Percentiles rank a stretch among this genome's conserved stretches.
Evolutionary conservation across 2,888 invertebrate genomes (phyloP).

Genomic region (Drosophila percnosoma): DNA sequence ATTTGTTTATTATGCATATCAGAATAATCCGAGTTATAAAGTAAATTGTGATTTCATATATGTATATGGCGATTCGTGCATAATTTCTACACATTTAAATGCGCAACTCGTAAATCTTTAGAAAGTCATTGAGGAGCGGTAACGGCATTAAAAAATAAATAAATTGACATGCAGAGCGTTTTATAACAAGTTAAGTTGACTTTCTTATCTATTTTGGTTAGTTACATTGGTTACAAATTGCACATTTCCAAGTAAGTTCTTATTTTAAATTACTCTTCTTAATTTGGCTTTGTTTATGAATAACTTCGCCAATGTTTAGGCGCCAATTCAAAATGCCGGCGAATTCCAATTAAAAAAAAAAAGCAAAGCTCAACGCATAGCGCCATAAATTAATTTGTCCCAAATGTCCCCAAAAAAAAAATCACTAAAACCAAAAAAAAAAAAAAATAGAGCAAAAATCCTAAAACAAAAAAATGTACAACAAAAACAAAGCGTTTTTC

Average conservation of each 20-base stretch:
- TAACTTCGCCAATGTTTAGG: conserved; percentile 16
- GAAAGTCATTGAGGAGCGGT: conserved; percentile 48
- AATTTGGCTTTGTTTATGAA: not conserved
- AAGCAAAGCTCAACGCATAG: conserved; percentile 25
- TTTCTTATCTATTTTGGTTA: conserved; percentile 20
- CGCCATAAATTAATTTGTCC: conserved; percentile 66
- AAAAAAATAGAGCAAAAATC: conserved; percentile 22
- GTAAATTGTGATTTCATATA: conserved; percentile 23
- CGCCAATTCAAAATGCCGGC: conserved; percentile 25
- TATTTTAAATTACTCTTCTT: not conserved
- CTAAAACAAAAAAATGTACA: conserved; percentile 5
- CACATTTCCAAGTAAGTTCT: not conserved
- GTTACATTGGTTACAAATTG: not conserved
- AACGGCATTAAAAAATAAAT: conserved; percentile 23
- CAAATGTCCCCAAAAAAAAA: conserved; percentile 47
- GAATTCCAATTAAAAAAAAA: conserved; percentile 30
- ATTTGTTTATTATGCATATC: conserved; percentile 4
- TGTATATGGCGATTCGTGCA: conserved; percentile 21
- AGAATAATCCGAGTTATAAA: conserved; percentile 28
- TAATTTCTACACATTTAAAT: conserved; percentile 60
- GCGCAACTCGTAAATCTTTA: conserved; percentile 65
- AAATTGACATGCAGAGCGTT: conserved; percentile 50
- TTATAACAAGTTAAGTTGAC: conserved; percentile 30
- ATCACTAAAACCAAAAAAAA: not conserved
- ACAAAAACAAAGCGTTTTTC: conserved; percentile 38